These are phyloP conservation scores for Varroa destructor DNA, from an alignment of 1,140 invertebrate species.

Conservation along the genomic window DNA sequence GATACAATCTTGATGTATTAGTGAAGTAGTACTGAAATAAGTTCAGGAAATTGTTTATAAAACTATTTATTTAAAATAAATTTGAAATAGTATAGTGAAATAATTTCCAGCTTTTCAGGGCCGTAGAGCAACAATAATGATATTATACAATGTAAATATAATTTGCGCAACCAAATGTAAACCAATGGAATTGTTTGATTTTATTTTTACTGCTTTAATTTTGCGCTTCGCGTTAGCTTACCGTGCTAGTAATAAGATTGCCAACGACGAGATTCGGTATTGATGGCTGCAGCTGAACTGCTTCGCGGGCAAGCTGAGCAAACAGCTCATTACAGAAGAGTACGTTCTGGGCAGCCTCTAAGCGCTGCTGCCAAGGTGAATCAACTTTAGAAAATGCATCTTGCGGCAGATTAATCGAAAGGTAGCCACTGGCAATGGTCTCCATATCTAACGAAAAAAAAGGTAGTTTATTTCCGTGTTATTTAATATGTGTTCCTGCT, in stretches of 20 bases:
- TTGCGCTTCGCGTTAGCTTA: conserved; percentile 41
- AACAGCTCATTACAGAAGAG: conserved; percentile 94
- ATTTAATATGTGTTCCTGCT: too few relatives aligned
- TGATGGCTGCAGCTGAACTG: conserved; percentile 74
- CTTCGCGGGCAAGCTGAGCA: conserved; percentile 80
- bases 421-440: conserved; percentile 41
- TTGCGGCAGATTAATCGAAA: conserved; percentile 41
- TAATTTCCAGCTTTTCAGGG: too few relatives aligned
- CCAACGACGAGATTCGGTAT: conserved; percentile 93
- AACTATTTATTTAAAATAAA: too few relatives aligned
- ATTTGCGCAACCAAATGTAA: too few relatives aligned
- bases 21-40: too few relatives aligned
- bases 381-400: conserved; percentile 50
- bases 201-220: too few relatives aligned
- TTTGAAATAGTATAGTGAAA: too few relatives aligned
- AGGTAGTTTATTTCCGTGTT: not conserved
- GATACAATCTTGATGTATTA: too few relatives aligned
- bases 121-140: too few relatives aligned
- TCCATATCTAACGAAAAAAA: conserved; percentile 39
- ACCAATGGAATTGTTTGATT: too few relatives aligned
- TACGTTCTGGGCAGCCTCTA: conserved; percentile 91
- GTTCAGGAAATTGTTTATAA: too few relatives aligned
- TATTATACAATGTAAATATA: too few relatives aligned
- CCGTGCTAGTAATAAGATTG: conserved; percentile 88
- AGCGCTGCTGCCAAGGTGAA: conserved; percentile 79